phyloP scores from a whole-genome alignment of 1,140 invertebrate genomes.

The Brachionus rubens region DNA sequence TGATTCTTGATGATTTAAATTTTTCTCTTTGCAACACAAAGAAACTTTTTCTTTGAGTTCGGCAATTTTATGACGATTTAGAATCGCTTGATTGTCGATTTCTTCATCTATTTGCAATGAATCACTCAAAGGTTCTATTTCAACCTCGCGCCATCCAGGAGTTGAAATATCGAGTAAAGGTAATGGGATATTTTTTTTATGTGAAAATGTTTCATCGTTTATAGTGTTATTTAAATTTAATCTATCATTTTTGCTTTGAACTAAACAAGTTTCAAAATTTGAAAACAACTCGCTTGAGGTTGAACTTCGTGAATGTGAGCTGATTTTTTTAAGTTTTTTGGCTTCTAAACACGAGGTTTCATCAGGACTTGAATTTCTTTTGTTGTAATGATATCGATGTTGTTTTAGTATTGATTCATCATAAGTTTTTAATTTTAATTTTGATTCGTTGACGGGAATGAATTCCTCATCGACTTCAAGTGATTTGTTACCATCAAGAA shows the following conservation, averaged over 20 bases:
- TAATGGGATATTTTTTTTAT: background rate
- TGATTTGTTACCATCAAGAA: too few relatives aligned
- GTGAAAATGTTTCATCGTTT: background rate
- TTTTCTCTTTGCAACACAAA: too few relatives aligned
- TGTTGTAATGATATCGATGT: background rate
- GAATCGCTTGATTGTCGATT: background rate
- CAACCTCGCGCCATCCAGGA: background rate
- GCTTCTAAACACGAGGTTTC: background rate
- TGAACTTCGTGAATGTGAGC: background rate
- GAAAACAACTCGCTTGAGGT: background rate
- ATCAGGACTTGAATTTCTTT: background rate
- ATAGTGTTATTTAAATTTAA: background rate
- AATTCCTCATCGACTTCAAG: too few relatives aligned
- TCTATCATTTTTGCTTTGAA: background rate
- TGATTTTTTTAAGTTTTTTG: background rate
- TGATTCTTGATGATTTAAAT: too few relatives aligned
- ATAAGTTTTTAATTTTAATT: background rate
- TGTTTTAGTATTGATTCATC: background rate
- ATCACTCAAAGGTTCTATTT: background rate
- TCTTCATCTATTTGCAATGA: background rate
- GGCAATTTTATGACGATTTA: background rate
- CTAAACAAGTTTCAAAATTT: background rate
- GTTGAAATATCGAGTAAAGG: background rate
- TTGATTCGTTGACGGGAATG: too few relatives aligned
- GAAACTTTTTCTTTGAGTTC: constrained; percentile 15